phyloP scores from a whole-genome alignment of 2,113 vertebrate genomes.

The Calcarius ornatus region DNA sequence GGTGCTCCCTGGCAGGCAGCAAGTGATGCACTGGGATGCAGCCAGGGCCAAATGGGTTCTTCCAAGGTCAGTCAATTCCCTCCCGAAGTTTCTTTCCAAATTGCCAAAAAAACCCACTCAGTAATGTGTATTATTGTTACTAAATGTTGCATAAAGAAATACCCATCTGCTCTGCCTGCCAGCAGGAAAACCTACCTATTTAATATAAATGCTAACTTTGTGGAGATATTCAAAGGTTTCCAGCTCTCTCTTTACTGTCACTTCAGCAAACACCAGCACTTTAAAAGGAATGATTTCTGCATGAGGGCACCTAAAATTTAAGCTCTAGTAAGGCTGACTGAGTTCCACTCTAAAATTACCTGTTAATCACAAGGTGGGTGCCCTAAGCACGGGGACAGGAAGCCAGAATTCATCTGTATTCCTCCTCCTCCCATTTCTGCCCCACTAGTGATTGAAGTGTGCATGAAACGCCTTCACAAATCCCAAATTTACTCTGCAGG shows the following conservation, averaged over 20 bases:
- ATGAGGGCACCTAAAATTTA: background rate
- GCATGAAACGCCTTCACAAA: background rate
- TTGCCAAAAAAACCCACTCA: background rate
- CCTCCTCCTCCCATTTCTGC: background rate
- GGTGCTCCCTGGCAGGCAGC: background rate
- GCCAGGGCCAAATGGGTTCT: background rate
- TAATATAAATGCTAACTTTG: background rate
- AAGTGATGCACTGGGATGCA: background rate
- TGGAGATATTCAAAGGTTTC: background rate
- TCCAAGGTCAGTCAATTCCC: background rate
- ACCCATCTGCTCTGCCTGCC: background rate
- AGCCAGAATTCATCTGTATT: background rate
- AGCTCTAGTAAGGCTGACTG: background rate
- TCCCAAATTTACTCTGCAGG: background rate
- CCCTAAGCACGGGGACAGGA: background rate
- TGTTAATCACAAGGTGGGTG: accelerated
- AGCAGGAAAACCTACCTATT: background rate
- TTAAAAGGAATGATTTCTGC: background rate
- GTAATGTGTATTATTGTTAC: background rate
- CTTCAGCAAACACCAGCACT: background rate
- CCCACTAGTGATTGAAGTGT: background rate
- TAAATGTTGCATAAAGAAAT: background rate
- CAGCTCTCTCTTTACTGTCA: background rate
- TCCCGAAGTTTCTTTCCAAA: background rate
- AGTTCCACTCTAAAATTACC: background rate